Percentiles rank a stretch among this genome's conserved stretches.
Conservation (phyloP, 2,797 vertebrate genomes). For the Amphiprion clarkii region DNA sequence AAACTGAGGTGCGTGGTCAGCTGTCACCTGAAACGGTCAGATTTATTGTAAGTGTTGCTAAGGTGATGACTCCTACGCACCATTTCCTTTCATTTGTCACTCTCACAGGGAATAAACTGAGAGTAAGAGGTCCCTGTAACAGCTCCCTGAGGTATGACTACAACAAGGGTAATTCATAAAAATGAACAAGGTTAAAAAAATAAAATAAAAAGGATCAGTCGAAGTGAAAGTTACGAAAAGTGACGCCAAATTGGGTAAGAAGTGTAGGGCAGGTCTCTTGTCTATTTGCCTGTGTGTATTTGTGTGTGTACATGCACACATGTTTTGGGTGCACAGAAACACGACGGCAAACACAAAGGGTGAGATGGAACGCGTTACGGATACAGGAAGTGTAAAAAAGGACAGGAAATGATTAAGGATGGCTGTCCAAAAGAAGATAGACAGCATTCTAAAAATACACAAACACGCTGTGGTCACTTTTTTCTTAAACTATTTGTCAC, state of each 20-base stretch:
- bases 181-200: neutral
- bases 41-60: conserved; percentile 22
- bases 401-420: conserved; percentile 78
- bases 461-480: conserved; percentile 11
- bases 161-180: neutral
- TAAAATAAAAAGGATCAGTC: neutral
- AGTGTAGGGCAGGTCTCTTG: neutral
- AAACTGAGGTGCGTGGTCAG: conserved; percentile 11
- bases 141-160: conserved; percentile 26
- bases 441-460: conserved; percentile 64
- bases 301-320: neutral
- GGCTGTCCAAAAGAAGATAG: conserved; percentile 79
- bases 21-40: conserved; percentile 41
- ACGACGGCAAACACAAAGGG: conserved; percentile 30
- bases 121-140: conserved; percentile 36
- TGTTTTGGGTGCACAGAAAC: conserved; percentile 23
- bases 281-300: neutral
- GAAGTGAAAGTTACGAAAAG: conserved; percentile 1
- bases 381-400: conserved; percentile 77
- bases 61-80: conserved; percentile 22
- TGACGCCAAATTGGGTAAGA: conserved; percentile 15
- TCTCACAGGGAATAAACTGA: conserved; percentile 28
- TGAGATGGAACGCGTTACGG: conserved; percentile 38
- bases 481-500: conserved; percentile 22
- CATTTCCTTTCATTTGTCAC: conserved; percentile 43